Evolutionary conservation across 1,140 invertebrate species (phyloP).

Genomic region (Eubasilissa regina): DNA sequence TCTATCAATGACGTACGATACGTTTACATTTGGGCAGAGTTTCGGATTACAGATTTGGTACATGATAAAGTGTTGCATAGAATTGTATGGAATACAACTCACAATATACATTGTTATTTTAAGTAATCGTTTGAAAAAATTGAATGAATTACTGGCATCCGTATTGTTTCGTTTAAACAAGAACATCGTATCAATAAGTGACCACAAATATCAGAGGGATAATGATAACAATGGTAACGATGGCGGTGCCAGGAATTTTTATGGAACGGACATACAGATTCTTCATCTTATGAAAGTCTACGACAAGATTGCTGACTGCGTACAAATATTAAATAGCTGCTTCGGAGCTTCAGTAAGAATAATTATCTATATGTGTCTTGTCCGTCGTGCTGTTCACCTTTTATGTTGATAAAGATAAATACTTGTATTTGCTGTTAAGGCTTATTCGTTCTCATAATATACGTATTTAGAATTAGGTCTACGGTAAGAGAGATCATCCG

Average conservation of each 20-base stretch:
- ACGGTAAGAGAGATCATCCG: no score
- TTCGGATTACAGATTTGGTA: background rate
- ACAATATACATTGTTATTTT: background rate
- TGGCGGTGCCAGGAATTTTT: no score
- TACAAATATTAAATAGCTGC: slow-evolving; percentile 36
- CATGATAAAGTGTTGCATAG: background rate
- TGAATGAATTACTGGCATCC: background rate
- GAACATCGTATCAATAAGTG: background rate
- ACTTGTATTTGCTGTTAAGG: no score
- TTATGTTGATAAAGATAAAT: no score
- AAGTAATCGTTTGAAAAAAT: background rate
- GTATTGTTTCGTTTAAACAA: background rate
- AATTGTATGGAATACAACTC: slow-evolving; percentile 6
- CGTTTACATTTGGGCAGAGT: background rate
- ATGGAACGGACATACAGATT: background rate
- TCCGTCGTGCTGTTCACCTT: no score
- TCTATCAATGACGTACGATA: background rate
- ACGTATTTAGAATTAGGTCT: no score
- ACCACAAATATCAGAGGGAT: background rate
- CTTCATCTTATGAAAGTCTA: slow-evolving; percentile 39
- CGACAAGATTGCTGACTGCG: slow-evolving; percentile 42
- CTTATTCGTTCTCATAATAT: no score
- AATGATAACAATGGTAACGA: background rate
- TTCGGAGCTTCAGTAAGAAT: slow-evolving; percentile 33
- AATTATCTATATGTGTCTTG: no score